Conservation (phyloP, 2,113 vertebrate genomes). For the Hemiscyllium ocellatum region DNA sequence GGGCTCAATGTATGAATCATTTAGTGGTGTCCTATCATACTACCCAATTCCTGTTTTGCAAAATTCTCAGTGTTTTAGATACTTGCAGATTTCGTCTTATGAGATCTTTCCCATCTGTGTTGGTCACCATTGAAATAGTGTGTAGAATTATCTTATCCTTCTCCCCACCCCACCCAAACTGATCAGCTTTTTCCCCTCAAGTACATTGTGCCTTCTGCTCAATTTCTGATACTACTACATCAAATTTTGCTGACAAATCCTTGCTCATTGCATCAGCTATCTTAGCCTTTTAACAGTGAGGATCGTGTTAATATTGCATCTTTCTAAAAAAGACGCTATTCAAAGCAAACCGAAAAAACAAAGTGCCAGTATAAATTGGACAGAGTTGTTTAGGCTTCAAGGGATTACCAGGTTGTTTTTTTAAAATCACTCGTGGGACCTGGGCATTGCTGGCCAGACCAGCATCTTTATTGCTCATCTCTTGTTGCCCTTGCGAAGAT, state of each 20-base stretch:
- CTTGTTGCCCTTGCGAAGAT: no score
- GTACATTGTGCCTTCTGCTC: not conserved
- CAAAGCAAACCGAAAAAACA: not conserved
- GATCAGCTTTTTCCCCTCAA: not conserved
- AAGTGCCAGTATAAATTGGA: not conserved
- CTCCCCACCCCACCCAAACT: not conserved
- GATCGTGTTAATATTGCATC: not conserved
- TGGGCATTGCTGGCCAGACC: no score
- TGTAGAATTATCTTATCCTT: not conserved
- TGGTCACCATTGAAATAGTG: not conserved
- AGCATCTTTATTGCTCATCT: no score
- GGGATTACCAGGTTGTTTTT: not conserved
- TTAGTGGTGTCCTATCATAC: not conserved
- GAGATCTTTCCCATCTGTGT: not conserved
- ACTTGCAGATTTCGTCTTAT: not conserved
- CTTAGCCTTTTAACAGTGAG: not conserved
- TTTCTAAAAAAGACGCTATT: not conserved
- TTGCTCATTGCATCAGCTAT: not conserved
- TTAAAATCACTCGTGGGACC: no score
- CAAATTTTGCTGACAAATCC: not conserved
- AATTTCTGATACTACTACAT: not conserved
- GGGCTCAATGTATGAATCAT: not conserved
- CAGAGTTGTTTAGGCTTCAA: not conserved
- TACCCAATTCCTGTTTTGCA: constrained; percentile 24
- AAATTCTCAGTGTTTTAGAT: not conserved